Evolutionary conservation across 2,113 vertebrate species (phyloP).

Genomic region (Saccopteryx bilineata): DNA sequence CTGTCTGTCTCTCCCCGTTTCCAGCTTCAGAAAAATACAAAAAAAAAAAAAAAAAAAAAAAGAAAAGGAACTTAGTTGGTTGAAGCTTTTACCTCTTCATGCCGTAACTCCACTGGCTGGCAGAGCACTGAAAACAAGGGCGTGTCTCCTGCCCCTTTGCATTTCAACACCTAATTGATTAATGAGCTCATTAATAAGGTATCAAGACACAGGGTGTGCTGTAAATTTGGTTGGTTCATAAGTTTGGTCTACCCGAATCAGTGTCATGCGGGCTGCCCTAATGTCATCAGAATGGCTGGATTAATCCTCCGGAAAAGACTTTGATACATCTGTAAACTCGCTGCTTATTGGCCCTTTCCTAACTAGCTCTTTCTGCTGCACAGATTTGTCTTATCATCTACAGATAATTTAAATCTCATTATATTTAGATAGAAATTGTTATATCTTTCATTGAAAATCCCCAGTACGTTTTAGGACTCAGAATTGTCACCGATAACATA

Average conservation of each 20-base stretch:
- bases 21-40: too few species aligned
- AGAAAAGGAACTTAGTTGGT: neutral
- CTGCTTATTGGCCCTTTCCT: neutral
- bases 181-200: neutral
- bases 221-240: neutral
- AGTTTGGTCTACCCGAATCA: constrained; percentile 14
- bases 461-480: constrained; percentile 38
- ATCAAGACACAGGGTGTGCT: neutral
- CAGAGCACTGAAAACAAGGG: neutral
- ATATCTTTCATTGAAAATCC: constrained; percentile 25
- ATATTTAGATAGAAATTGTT: constrained; percentile 54
- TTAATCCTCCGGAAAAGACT: neutral
- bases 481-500: neutral
- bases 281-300: neutral
- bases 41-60: too few species aligned
- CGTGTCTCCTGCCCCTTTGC: neutral
- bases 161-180: neutral
- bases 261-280: neutral
- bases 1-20: too few species aligned
- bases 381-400: neutral
- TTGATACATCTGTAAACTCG: neutral
- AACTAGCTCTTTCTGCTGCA: neutral
- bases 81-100: neutral
- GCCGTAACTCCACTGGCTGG: neutral
- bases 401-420: constrained; percentile 37